Base-by-base conservation (phyloP, 2,113 vertebrate species). In the Oncorhynchus kisutch region DNA sequence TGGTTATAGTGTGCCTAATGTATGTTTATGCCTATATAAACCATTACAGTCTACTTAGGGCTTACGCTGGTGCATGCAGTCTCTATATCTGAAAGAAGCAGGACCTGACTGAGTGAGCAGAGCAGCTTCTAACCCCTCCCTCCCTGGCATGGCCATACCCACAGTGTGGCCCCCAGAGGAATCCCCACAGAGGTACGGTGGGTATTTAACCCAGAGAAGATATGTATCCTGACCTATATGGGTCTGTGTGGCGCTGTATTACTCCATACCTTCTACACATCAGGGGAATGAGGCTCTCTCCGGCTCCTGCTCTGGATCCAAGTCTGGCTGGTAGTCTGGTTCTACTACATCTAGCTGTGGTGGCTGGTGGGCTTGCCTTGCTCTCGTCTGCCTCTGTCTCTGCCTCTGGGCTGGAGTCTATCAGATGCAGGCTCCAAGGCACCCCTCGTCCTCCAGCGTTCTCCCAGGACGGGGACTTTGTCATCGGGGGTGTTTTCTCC, bases 401-500 rank as follows among this genome's bases (percentile, higher is more conserved):
- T 24, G 24, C 74, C 77, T 82, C 39, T 45, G 39, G 8, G 8
- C 39, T 45, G 39, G 39, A 45, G 39, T 45, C 77, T 62, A 68
- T 73, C 13, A 57, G 18, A 65, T 93, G 91, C 73, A 79, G 39
- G 9, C 75, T 91, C 18, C 89, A 82, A 75, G 86, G 83, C 67
- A 62, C 67, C 0, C 13, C 81, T 60, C 75, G 66, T 34, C 71
- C 29, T 14, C 85, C 90, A 76, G 87, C 67, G 3, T 86, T 90
- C 34, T 85, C 82, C 20, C 54, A 83, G 78, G 87, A 88, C 16
- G 91, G 91, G 54, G 89, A 92, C 71, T 91, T 88, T 31, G 2
- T 91, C 18, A 82, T 92, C 64, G 91, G 90, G 3, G 90, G 90
- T 16, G 82, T 87, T 78, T 93, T 93, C 49, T 78, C 90, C 0